Evolutionary conservation across 2,113 vertebrate species (phyloP).

Genomic region (Sinocyclocheilus grahami): DNA sequence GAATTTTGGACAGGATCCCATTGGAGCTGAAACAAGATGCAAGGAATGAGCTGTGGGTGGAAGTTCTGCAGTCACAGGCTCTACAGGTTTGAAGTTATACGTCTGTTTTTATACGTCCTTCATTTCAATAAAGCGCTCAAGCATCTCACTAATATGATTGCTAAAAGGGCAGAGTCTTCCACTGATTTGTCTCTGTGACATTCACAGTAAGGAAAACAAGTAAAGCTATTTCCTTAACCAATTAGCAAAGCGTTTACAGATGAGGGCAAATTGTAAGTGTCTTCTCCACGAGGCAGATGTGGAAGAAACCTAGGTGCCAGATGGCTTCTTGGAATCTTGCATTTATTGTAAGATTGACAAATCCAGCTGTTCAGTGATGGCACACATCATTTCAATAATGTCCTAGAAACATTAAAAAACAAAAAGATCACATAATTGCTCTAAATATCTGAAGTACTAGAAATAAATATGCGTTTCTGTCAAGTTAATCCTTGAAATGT

Average conservation of each 20-base stretch:
- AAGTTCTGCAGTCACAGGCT: constrained; percentile 7
- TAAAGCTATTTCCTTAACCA: constrained; percentile 29
- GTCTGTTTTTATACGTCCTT: neutral
- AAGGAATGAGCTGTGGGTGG: neutral
- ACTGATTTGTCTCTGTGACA: constrained; percentile 33
- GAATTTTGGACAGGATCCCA: constrained; percentile 10
- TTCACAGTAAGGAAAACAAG: constrained; percentile 18
- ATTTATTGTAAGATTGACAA: neutral
- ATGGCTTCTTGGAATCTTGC: constrained; percentile 1
- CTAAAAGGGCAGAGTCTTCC: constrained; percentile 21
- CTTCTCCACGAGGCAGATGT: constrained; percentile 22
- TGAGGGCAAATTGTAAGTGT: neutral
- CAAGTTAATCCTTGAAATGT: neutral
- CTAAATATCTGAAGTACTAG: neutral
- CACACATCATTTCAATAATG: neutral
- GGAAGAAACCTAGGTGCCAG: constrained; percentile 1
- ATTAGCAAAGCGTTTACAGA: constrained; percentile 25
- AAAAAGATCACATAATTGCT: neutral
- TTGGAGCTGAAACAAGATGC: neutral
- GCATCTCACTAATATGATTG: constrained; percentile 15
- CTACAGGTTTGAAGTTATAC: neutral
- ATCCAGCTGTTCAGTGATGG: neutral
- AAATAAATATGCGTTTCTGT: neutral
- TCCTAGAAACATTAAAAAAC: neutral
- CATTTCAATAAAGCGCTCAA: constrained; percentile 9